Evolutionary conservation across 1,140 invertebrate species (phyloP), one percentile per base, ranked within the genome.

Genomic region (Zaprionus camerounensis): DNA sequence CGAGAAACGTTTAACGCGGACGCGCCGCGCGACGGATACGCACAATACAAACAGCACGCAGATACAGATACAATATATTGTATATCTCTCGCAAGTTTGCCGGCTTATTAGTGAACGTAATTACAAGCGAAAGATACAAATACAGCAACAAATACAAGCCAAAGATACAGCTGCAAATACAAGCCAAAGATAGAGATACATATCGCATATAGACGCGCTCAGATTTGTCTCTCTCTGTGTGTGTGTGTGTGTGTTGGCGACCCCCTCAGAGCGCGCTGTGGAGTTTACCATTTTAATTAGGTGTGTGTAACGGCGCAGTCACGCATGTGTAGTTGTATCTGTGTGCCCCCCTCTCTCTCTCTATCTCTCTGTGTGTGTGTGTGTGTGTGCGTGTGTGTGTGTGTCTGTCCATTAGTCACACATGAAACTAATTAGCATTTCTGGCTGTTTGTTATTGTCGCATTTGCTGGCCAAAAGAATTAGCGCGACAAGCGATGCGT

Each of bases 381-480:
- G 71, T 73, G 24, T 81, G 81, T 82, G 55, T 20, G 20, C 1
- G 20, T 69, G 58, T 44, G 41, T 71, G 63, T 84, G 71, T 73
- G 24, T 81, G 81, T 82, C 76, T 81, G 78, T 84, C 83, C 88
- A 91, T 91, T 91, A 91, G 88, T 91, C 88, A 91, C 86, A 91
- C 88, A 91, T 91, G 88, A 91, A 91, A 91, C 88, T 91, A 91
- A 91, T 91, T 91, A 91, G 88, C 88, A 91, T 90, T 90, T 91
- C 82, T 82, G 76, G n/a, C 80, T 90, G 86, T 90, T 86, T 90
- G 86, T 86, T 91, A 91, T 91, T 91, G 86, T 90, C 86, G 86
- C 86, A 81, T 88, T 88, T 85, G 82, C 82, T 87, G 82, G 85
- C 78, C 84, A 88, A 90, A 90, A 80, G 85, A 90, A 90, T 90